Base-by-base conservation (phyloP, 2,113 vertebrate genomes). In the Sylvietta virens region DNA sequence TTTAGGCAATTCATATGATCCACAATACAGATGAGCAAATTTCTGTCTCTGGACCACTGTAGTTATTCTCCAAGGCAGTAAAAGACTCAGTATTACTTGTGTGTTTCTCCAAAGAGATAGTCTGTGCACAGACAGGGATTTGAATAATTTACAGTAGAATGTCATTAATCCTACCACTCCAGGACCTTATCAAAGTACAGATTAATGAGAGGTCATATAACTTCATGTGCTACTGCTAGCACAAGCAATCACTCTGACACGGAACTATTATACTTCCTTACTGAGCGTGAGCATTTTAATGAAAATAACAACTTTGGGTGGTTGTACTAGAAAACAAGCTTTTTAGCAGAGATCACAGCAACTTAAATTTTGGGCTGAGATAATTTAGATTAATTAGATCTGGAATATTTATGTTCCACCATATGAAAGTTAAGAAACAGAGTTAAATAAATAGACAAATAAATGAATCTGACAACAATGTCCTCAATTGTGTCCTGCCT, bases 111-210 rank as follows among this genome's bases (percentile, higher is more conserved):
- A 83, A 93, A 86, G 72, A 81, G 28, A 50, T 53, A 83, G 81
- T 81, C 81, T 81, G 39, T 60, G 51, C 79, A 78, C 71, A 88
- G 64, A 28, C 48, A 88, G 45, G 44, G 69, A 93, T 96, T 67
- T 96, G 85, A 96, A 95, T 96, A 96, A 90, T 90, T 96, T 95
- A 77, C 71, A 74, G n/a, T 17, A 28, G 60, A 92, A 95, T 88
- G 80, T 74, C 76, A 94, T 88, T 92, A 97, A 90, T 95, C 80
- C 86, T 88, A 39, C 48, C 27, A 90, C 44, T 94, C 51, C 76
- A 92, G 72, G 72, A 92, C 72, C 56, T 88, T 94, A 92, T 93
- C 92, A 90, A 96, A 94, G 76, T 64, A 37, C 83, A 96, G 94
- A 95, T 91, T 95, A 96, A 95, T 83, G 76, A 96, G 83, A 90